These are phyloP conservation scores for Labroides dimidiatus DNA, from an alignment of 2,797 vertebrate species.

Conservation along the genomic window DNA sequence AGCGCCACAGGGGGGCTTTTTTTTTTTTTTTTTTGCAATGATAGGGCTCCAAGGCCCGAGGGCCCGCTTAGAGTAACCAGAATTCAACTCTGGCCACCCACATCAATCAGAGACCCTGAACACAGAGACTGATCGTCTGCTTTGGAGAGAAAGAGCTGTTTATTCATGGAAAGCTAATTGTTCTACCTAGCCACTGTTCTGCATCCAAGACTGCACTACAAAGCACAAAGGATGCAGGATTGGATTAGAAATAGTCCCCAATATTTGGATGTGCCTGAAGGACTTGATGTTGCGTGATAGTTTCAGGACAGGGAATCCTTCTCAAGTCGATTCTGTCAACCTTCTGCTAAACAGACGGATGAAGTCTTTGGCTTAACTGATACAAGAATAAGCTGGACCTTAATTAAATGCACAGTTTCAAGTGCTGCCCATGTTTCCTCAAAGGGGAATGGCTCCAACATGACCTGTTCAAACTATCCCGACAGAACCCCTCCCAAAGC, in stretches of 20 bases:
- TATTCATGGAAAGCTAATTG: constrained; percentile 76
- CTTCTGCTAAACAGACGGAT: constrained; percentile 80
- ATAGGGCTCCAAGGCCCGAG: constrained; percentile 69
- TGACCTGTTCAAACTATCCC: constrained; percentile 68
- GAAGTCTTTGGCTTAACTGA: constrained; percentile 73
- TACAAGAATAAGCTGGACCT: constrained; percentile 75
- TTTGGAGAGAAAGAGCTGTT: constrained; percentile 71
- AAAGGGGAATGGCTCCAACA: constrained; percentile 70
- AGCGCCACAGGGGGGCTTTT: constrained; percentile 57
- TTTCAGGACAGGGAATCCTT: constrained; percentile 74
- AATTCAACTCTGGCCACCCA: constrained; percentile 82
- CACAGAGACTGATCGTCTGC: constrained; percentile 77
- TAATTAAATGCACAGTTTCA: constrained; percentile 75
- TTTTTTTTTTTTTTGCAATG: constrained; percentile 63
- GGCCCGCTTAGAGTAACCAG: constrained; percentile 68
- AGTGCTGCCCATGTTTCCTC: constrained; percentile 77
- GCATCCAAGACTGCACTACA: constrained; percentile 70
- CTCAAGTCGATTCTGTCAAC: constrained; percentile 79
- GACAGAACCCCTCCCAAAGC: constrained; percentile 56
- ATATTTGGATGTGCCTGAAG: constrained; percentile 77
- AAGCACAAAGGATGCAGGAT: constrained; percentile 69
- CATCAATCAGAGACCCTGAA: constrained; percentile 78
- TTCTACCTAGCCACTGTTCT: constrained; percentile 74
- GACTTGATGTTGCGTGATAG: constrained; percentile 70
- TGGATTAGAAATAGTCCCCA: constrained; percentile 66